Evolutionary conservation across 2,113 vertebrate genomes (phyloP).

Genomic region (Illadopsis cleaveri): DNA sequence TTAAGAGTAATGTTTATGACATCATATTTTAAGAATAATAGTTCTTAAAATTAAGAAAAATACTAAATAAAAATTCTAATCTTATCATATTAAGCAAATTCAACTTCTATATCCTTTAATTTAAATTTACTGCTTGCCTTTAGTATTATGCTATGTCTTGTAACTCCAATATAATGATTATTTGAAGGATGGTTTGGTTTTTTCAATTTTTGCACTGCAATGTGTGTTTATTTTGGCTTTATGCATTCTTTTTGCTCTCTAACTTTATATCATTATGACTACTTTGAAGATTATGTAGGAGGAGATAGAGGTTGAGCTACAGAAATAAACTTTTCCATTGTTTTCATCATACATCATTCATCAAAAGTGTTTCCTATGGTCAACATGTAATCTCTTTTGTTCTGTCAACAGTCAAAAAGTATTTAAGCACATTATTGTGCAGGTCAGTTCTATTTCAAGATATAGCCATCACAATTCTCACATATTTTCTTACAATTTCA

Average conservation of each 20-base stretch:
- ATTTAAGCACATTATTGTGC: background rate
- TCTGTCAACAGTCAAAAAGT: background rate
- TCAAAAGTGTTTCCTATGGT: background rate
- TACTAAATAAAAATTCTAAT: background rate
- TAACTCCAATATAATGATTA: background rate
- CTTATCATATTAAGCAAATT: background rate
- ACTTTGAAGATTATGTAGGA: background rate
- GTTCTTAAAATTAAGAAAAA: background rate
- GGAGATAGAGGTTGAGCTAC: background rate
- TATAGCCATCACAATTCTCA: background rate
- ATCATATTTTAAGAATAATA: background rate
- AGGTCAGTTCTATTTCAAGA: background rate
- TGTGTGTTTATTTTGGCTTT: background rate
- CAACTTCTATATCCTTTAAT: background rate
- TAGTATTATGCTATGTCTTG: background rate
- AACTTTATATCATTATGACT: background rate
- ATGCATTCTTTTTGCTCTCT: background rate
- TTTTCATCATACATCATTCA: background rate
- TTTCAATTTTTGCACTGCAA: background rate
- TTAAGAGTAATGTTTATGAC: background rate
- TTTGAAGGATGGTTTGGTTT: background rate
- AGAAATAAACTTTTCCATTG: background rate
- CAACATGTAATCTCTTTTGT: background rate
- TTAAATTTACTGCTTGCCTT: background rate
- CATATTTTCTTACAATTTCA: background rate